Percentiles rank a stretch among this genome's conserved stretches.
Evolutionary conservation across 1,140 invertebrate species (phyloP).

Genomic region (Penaeus vannamei): DNA sequence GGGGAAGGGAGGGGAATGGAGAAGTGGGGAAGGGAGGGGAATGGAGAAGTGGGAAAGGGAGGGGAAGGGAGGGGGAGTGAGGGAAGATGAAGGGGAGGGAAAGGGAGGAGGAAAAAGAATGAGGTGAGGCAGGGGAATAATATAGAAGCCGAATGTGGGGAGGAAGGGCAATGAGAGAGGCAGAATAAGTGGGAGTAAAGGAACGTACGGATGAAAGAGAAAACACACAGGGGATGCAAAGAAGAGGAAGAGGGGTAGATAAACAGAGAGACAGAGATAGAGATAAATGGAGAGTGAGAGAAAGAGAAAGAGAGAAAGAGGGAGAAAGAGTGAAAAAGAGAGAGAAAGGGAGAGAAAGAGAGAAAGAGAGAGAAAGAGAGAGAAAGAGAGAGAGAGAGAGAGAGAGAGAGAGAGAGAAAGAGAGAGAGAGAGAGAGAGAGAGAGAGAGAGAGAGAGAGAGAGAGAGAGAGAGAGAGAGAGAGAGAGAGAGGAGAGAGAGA

Average conservation of each 20-base stretch:
- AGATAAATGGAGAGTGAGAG: background rate
- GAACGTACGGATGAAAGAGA: background rate
- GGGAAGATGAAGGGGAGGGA: too few relatives aligned
- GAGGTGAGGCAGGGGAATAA: background rate
- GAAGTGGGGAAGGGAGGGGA: background rate
- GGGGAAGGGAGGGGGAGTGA: background rate
- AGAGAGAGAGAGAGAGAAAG: too few relatives aligned
- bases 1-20: too few relatives aligned
- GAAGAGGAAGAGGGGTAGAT: background rate
- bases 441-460: too few relatives aligned
- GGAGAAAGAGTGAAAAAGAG: conserved; percentile 7
- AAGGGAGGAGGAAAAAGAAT: conserved; percentile 10
- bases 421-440: too few relatives aligned
- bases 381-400: too few relatives aligned
- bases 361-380: too few relatives aligned
- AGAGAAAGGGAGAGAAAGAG: background rate
- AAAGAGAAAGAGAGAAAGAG: conserved; percentile 3
- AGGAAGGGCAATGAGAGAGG: too few relatives aligned
- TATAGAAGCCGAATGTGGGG: background rate
- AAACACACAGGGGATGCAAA: background rate
- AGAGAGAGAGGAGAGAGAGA: too few relatives aligned
- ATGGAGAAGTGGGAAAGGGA: background rate
- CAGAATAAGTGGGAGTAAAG: background rate
- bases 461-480: too few relatives aligned
- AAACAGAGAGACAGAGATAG: background rate